Conservation (phyloP, 64 coral and sea anemone genomes). For the Actinia equina region DNA sequence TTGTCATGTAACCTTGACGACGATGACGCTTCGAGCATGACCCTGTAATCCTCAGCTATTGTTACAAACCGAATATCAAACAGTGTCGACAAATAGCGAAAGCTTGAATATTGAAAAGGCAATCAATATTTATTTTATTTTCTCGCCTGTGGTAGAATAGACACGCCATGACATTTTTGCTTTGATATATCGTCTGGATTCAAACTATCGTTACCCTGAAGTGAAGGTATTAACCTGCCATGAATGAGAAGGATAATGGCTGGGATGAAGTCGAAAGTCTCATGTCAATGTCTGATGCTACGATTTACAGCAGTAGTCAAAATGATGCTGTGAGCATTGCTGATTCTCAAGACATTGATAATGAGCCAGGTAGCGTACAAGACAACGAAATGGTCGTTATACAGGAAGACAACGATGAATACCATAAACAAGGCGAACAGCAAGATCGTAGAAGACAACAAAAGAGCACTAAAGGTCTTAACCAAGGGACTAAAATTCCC, state of each 20-base stretch:
- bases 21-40: neutral
- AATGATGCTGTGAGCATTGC: neutral
- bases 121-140: neutral
- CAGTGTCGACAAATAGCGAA: neutral
- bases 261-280: neutral
- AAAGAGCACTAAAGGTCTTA: neutral
- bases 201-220: neutral
- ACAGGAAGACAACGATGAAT: neutral
- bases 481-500: neutral
- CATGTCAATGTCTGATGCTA: neutral
- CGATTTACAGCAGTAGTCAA: neutral
- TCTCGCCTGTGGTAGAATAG: neutral
- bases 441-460: neutral
- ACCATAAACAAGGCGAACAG: neutral
- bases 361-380: neutral
- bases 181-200: neutral
- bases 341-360: conserved; percentile 3
- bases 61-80: neutral
- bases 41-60: conserved; percentile 10
- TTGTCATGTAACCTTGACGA: neutral
- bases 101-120: neutral
- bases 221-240: neutral
- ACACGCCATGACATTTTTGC: neutral
- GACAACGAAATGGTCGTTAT: neutral
- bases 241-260: neutral